Conservation (phyloP, 2,113 vertebrate genomes). For the Nesoenas mayeri region DNA sequence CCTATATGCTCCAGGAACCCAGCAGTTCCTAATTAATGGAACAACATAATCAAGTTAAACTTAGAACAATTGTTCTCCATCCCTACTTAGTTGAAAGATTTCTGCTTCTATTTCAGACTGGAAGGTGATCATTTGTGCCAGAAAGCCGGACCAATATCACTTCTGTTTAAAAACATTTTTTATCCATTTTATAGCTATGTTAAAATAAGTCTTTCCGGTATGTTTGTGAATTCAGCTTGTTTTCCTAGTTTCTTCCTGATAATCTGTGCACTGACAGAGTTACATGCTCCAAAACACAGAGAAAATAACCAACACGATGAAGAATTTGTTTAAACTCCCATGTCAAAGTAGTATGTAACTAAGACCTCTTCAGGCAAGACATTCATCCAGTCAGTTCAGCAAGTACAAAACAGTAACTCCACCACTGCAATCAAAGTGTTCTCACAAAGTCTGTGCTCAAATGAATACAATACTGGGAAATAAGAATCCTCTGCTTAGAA, state of each 20-base stretch:
- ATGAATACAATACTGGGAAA: not conserved
- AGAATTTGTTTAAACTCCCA: not conserved
- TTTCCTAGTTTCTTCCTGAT: not conserved
- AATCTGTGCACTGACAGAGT: not conserved
- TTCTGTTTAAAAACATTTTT: not conserved
- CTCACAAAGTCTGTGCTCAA: not conserved
- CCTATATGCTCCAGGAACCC: not conserved
- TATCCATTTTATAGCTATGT: not conserved
- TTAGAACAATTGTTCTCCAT: not conserved
- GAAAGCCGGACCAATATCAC: not conserved
- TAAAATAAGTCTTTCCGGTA: not conserved
- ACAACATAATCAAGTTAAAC: not conserved
- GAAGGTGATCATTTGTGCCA: not conserved
- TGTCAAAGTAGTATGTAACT: not conserved
- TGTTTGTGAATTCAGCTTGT: not conserved
- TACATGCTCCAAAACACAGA: not conserved
- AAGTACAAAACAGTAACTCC: not conserved
- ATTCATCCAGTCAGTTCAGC: not conserved
- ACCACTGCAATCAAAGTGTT: fast-evolving
- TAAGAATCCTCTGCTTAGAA: not conserved
- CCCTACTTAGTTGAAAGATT: not conserved
- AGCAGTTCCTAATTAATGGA: not conserved
- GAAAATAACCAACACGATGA: not conserved
- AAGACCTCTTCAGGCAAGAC: not conserved
- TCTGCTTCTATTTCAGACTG: not conserved